Percentiles rank a stretch among this genome's conserved stretches.
Evolutionary conservation across 2,888 invertebrate genomes (phyloP).

Genomic region (Branchipolynoe longqiensis): DNA sequence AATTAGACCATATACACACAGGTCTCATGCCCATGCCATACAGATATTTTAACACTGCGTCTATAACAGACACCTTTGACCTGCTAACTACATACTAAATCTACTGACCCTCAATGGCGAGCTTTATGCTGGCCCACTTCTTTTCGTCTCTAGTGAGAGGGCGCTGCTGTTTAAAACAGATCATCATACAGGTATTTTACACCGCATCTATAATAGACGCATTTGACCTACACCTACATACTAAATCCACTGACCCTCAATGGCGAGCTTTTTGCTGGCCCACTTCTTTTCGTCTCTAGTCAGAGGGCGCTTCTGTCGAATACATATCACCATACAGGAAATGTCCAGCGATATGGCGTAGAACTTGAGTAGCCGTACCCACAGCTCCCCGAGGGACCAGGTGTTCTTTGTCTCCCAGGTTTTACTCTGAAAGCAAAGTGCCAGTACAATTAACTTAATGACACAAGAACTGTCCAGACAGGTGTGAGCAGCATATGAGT

Average conservation of each 20-base stretch:
- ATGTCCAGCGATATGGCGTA: slow-evolving; percentile 83
- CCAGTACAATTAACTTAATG: background rate
- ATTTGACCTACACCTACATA: too few species aligned
- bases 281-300: slow-evolving; percentile 84
- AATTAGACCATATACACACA: too few species aligned
- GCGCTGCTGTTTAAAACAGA: slow-evolving; percentile 82
- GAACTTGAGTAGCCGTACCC: slow-evolving; percentile 83
- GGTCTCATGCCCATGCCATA: too few species aligned
- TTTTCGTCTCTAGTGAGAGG: slow-evolving; percentile 83
- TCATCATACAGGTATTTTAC: too few species aligned
- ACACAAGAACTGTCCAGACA: background rate
- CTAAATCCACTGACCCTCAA: slow-evolving; percentile 83
- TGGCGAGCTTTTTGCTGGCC: slow-evolving; percentile 83
- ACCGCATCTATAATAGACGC: too few species aligned
- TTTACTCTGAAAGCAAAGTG: slow-evolving; percentile 60
- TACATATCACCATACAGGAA: slow-evolving; percentile 82
- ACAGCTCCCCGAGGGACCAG: slow-evolving; percentile 82
- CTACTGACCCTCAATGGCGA: slow-evolving; percentile 84
- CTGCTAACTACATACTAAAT: too few species aligned
- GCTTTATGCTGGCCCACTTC: slow-evolving; percentile 83
- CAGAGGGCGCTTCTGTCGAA: slow-evolving; percentile 81
- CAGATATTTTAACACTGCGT: too few species aligned
- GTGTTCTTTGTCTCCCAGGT: slow-evolving; percentile 79
- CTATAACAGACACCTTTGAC: too few species aligned
- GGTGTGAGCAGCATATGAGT: background rate